Evolutionary conservation across 2,797 vertebrate genomes (phyloP), one percentile per base, ranked within the genome.

Genomic region (Sebastes itinus): DNA sequence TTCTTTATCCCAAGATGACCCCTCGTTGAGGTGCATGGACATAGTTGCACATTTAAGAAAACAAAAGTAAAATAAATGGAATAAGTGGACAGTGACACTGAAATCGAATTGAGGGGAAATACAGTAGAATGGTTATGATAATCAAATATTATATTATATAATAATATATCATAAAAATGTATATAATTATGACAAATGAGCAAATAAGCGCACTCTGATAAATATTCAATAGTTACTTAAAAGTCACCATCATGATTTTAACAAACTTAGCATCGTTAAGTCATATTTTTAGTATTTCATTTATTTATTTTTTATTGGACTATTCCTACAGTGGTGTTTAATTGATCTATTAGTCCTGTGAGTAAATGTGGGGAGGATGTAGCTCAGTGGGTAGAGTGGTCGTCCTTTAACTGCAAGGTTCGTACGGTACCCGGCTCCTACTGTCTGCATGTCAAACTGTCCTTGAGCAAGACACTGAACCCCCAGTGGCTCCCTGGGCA

Each of bases 391-490:
- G 38, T 42, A 42, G 38, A 42, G 38, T 42, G 38, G 38, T 42
- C 0, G 14, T 42, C 38, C 38, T 42, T 42, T 42, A 42, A 42
- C 14, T 0, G 14, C 14, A 42, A 42, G 35, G 0, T 5, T 30
- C 6, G 28, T 27, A 27, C 27, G 27, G 27, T 28, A 2, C 28
- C 28, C 28, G 2, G 28, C 2, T 42, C 38, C 38, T 42, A 42
- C 38, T 16, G 14, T 42, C 38, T 42, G 38, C 13, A 42, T 42
- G 38, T 42, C 14, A 16, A 42, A 42, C 6, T 42, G 38, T 42
- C 14, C 6, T 42, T 42, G 14, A 42, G 38, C 38, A 42, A 42
- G 38, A 42, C 38, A 42, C 38, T 42, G 38, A 16, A 42, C 14
- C 38, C 38, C 38, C 0, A 18, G 14, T 42, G 38, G 14, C 6